A percentile compares a stretch with the other conserved stretches of the same genome.
These are phyloP conservation scores for Aselliscus stoliczkanus DNA, from an alignment of 2,797 vertebrate genomes.

Conservation along the genomic window DNA sequence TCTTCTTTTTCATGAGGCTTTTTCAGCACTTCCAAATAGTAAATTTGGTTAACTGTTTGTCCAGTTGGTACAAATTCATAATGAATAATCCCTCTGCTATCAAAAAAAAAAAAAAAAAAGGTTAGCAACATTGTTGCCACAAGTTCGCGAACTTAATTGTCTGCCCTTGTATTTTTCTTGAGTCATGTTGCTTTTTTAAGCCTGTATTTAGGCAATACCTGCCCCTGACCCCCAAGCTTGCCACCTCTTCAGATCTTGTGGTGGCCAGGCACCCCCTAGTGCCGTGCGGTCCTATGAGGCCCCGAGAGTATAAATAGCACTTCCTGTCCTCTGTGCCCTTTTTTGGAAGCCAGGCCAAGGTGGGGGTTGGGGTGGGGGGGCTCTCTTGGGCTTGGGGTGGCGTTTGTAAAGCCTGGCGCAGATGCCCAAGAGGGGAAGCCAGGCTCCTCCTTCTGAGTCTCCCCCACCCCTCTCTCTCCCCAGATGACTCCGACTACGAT, in stretches of 20 bases:
- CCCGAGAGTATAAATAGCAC: conserved; percentile 55
- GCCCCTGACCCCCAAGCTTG: neutral
- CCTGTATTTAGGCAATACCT: neutral
- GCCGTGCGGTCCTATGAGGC: neutral
- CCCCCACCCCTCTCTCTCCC: neutral
- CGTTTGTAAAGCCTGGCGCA: neutral
- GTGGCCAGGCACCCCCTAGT: neutral
- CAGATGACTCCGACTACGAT: conserved; percentile 75
- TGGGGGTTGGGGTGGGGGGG: neutral
- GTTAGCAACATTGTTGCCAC: too few species aligned
- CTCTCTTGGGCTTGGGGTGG: neutral
- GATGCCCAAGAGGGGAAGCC: neutral
- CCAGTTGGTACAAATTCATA: too few species aligned
- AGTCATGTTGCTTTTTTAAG: neutral
- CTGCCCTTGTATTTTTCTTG: neutral
- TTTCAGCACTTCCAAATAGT: too few species aligned
- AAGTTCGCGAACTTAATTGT: too few species aligned
- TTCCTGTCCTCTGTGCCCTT: conserved; percentile 44
- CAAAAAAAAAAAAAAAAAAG: too few species aligned
- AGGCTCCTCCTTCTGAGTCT: neutral
- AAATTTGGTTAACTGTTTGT: too few species aligned
- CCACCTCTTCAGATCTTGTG: neutral
- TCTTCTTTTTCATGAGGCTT: too few species aligned
- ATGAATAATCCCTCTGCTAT: too few species aligned
- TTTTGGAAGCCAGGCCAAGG: conserved; percentile 3